Conservation (phyloP, 2,113 vertebrate species). For the Zootoca vivipara region DNA sequence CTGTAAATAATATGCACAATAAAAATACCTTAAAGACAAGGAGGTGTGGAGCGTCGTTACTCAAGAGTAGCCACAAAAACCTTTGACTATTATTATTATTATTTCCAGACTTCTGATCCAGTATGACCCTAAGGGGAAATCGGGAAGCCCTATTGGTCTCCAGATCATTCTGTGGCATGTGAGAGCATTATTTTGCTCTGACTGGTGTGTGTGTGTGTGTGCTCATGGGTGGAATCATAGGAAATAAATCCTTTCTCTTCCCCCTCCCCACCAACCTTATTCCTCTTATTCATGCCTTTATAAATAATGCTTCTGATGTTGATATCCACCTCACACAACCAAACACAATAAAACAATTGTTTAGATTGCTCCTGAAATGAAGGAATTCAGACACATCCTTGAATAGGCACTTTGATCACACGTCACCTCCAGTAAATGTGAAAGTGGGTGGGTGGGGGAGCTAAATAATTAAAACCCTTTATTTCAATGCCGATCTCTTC, state of each 20-base stretch:
- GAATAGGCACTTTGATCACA: constrained; percentile 60
- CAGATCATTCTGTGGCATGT: no score
- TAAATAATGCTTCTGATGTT: constrained; percentile 71
- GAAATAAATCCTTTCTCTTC: neutral
- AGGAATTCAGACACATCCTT: constrained; percentile 47
- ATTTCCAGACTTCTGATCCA: no score
- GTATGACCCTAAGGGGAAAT: no score
- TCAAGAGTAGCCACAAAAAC: no score
- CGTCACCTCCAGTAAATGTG: constrained; percentile 49
- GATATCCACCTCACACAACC: constrained; percentile 60
- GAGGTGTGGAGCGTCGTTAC: no score
- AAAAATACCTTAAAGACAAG: no score
- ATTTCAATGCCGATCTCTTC: constrained; percentile 49
- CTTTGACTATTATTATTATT: no score
- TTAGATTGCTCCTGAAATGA: constrained; percentile 68
- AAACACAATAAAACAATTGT: constrained; percentile 65
- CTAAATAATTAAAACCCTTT: constrained; percentile 69
- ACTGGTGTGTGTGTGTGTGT: no score
- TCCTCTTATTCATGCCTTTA: constrained; percentile 58
- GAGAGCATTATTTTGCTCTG: no score
- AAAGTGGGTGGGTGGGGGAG: constrained; percentile 47
- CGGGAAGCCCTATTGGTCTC: no score
- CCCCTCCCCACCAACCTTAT: neutral
- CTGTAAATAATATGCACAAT: no score
- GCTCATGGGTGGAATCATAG: no score